Base-by-base conservation (phyloP, 2,113 vertebrate genomes). In the Tiliqua scincoides region DNA sequence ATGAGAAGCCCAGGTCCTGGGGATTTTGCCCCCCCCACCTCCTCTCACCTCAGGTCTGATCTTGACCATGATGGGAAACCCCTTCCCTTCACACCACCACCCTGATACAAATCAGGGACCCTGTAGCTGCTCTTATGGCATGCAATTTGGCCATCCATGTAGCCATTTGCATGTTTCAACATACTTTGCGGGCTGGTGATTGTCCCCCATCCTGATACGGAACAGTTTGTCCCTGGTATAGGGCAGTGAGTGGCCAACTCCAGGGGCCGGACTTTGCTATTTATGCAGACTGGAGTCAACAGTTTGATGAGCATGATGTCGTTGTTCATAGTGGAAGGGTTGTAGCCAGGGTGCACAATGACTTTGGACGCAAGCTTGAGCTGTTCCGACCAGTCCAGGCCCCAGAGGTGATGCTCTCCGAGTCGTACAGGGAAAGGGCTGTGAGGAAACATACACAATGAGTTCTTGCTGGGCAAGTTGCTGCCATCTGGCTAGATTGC, bases 251-350 rank as follows among this genome's bases (percentile, higher is more conserved):
- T 94, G 79, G 97, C 96, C 94, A 98, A 94, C 77, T 96, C 67
- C 74, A 98, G 95, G 3, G 95, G 85, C 4, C 70, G 79, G 68
- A 97, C 96, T 0, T 96, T 94, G 86, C 9, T 91, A 88, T 96
- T 97, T 27, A 97, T 40, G 52, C 4, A 74, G 89, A 93, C 96
- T 0, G 97, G 92, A 0, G 2, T 30, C 87, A 91, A 91, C 88
- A 98, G 92, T 84, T 95, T 93, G 91, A 98, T 94, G 80, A 98
- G 95, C 95, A 97, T 96, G 89, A 98, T 90, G 95, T 98, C 97
- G 0, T 97, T 96, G 93, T 98, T 95, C 37, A 97, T 93, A 91
- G 3, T 96, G 67, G 86, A 91, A 17, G 95, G 89, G 88, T 25
- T 79, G 81, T 97, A 98, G 1, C 37, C 0, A 2, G 97, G 97